phyloP scores from a whole-genome alignment of 2,888 invertebrate genomes.

The Cyclophora albipunctata region DNA sequence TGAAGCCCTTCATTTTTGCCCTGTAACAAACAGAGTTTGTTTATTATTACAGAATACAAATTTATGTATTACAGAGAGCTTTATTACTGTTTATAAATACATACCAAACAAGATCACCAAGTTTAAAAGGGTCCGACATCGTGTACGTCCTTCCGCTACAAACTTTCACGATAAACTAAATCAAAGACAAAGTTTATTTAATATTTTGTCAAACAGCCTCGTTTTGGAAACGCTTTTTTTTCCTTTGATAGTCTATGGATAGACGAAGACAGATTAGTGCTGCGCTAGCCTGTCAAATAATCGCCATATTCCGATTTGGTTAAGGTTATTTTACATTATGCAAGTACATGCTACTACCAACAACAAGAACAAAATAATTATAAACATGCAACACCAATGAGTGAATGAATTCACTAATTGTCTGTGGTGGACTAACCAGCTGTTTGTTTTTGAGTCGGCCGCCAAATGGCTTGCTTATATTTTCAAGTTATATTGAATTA shows the following conservation, averaged over 20 bases:
- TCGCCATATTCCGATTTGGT: slow-evolving; percentile 9
- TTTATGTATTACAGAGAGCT: slow-evolving; percentile 49
- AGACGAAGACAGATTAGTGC: slow-evolving; percentile 5
- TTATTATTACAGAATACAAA: slow-evolving; percentile 10
- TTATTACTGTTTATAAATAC: slow-evolving; percentile 34
- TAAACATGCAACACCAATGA: neutral
- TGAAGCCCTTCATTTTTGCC: slow-evolving; percentile 98
- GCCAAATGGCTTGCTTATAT: neutral
- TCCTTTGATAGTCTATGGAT: slow-evolving; percentile 36
- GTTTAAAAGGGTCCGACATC: slow-evolving; percentile 66
- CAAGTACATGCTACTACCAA: too few species aligned
- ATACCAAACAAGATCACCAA: slow-evolving; percentile 75
- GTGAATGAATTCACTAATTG: neutral
- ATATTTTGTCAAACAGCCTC: slow-evolving; percentile 15
- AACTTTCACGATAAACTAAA: slow-evolving; percentile 64
- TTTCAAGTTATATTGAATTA: neutral
- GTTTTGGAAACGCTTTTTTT: slow-evolving; percentile 3
- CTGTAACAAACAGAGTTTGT: slow-evolving; percentile 74
- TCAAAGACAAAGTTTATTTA: slow-evolving; percentile 41
- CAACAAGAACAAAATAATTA: too few species aligned
- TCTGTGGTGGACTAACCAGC: too few species aligned
- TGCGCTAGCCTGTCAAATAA: slow-evolving; percentile 1
- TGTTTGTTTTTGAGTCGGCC: neutral
- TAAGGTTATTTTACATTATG: too few species aligned
- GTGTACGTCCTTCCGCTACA: slow-evolving; percentile 35